Evolutionary conservation across 2,113 vertebrate genomes (phyloP), one percentile per base, ranked within the genome.

Genomic region (Indicator indicator): DNA sequence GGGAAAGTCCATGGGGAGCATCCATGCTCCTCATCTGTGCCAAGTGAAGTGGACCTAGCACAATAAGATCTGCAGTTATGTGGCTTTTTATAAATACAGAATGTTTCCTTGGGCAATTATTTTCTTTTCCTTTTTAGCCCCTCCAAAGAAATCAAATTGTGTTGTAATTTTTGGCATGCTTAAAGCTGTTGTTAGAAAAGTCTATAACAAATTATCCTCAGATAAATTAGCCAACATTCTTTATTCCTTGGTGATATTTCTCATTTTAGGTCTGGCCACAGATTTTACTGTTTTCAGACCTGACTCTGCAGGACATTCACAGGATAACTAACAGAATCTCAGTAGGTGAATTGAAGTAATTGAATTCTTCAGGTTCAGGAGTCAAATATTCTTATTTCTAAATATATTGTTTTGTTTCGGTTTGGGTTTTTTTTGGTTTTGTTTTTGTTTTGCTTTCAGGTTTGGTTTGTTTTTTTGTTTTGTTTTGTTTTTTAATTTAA

Each of bases 171-270:
- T 82, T 88, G 76, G 44, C 68, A 32, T 19, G 6, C 26, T 95
- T 90, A 70, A 88, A 89, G 38, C 63, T 72, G 4, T 63, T 92
- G 32, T 88, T 95, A 89, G 81, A 90, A 97, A 96, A 95, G 72
- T 16, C 33, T 28, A 2, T 86, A 89, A 42, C 28, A 96, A 95
- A 77, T 23, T 70, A 46, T 55, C 50, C 40, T 94, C 6, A 40
- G 40, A 48, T 30, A 86, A 91, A 92, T 38, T 46, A 80, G 21
- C 40, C 68, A 96, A 48, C 40, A 60, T 59, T 86, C 40, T 90
- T 93, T 58, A 27, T 28, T 95, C n/a, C 38, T 78, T 15, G 9
- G 60, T 65, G 67, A 92, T 70, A 69, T 6, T 12, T 32, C 71
- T 90, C 79, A 69, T 52, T 75, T 75, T 96, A 78, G 28, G 16